Conservation (phyloP, 2,113 vertebrate species). For the Chlamydotis undulata region DNA sequence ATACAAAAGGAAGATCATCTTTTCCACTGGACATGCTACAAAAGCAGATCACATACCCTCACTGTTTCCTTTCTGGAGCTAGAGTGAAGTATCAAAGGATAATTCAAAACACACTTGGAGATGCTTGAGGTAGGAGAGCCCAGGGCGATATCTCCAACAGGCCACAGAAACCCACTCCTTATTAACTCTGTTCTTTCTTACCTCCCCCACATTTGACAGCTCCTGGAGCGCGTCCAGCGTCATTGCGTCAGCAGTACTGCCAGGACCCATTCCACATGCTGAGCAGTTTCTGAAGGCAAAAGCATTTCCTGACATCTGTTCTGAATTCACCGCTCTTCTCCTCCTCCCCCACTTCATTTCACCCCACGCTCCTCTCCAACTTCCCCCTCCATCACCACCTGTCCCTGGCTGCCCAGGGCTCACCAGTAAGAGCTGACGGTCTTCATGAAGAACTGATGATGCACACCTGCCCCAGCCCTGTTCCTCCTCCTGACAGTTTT, state of each 20-base stretch:
- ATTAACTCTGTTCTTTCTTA: background rate
- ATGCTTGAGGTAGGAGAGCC: background rate
- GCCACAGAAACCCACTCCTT: background rate
- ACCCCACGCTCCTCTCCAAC: fast-evolving
- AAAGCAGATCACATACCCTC: background rate
- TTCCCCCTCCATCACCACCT: background rate
- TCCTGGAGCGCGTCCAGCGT: background rate
- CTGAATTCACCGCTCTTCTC: constrained; percentile 9
- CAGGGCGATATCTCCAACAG: background rate
- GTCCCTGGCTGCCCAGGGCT: background rate
- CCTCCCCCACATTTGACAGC: background rate
- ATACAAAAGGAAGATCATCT: background rate
- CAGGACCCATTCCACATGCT: constrained; percentile 41
- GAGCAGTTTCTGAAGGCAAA: constrained; percentile 31
- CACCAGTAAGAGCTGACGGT: background rate
- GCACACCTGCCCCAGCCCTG: background rate
- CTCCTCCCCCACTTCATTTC: background rate
- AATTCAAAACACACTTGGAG: constrained; percentile 19
- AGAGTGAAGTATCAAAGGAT: background rate
- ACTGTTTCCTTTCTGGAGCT: background rate
- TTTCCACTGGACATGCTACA: background rate
- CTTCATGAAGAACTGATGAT: background rate
- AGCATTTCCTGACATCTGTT: constrained; percentile 66
- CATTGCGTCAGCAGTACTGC: background rate
- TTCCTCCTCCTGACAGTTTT: background rate